Evolutionary conservation across 2,797 vertebrate species (phyloP), one percentile per base, ranked within the genome.

Genomic region (Philypnodon macrostomus): DNA sequence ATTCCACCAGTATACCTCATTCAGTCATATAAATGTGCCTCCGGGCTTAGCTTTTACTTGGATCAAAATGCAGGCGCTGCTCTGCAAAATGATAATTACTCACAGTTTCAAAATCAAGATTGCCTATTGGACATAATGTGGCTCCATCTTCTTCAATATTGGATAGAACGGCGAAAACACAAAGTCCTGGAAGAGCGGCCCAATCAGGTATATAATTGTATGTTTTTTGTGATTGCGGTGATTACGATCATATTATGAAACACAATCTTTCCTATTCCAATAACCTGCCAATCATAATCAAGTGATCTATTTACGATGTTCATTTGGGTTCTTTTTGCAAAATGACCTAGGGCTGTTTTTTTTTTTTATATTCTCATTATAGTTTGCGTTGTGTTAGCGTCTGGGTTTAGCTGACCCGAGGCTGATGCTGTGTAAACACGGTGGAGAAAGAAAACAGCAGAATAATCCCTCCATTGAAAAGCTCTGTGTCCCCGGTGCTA

Each of bases 401-500:
- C 41, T 48, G 13, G 19, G 35, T 30, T 2, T 14, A 44, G 41
- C 41, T 44, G 41, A 44, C 41, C 41, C 6, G 9, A 19, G 41
- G 41, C 41, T 31, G 14, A 12, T 18, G 26, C 41, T 30, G 41
- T 44, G 41, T 44, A 44, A 44, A 44, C 41, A 30, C 10, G 26
- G 26, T 31, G 41, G 27, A 44, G 31, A 30, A n/a, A 44, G 40
- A 44, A 18, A 44, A 44, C 8, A 31, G 16, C 26, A 44, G 41
- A 44, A 44, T 44, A 44, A 44, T 44, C 41, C 41, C 18, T 30
- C 27, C 41, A 44, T 44, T 44, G 41, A 44, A 31, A 23, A 44
- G 40, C 39, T 14, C 39, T 16, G 39, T 30, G 47, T 49, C 35
- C 21, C 47, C 19, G 12, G 5, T 18, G 41, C 26, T 31, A 1